These are phyloP conservation scores for Orussus abietinus DNA, from an alignment of 1,140 invertebrate genomes.

Conservation along the genomic window DNA sequence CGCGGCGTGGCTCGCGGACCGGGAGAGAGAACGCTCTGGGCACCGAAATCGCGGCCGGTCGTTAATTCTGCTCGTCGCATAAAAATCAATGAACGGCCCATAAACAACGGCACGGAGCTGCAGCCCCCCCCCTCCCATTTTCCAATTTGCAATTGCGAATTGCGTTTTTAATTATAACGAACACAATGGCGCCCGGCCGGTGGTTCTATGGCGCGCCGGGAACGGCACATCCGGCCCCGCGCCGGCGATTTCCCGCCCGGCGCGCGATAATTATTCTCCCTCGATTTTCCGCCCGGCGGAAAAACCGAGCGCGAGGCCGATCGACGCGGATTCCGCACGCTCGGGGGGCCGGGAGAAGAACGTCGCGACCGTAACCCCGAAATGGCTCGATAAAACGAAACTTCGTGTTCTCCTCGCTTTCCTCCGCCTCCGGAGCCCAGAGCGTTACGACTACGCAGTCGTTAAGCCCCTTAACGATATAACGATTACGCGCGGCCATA, in stretches of 20 bases:
- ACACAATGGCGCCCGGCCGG: conserved; percentile 49
- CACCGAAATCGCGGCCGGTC: conserved; percentile 48
- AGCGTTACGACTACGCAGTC: conserved; percentile 8
- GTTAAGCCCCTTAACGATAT: conserved; percentile 47
- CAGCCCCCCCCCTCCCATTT: conserved; percentile 39
- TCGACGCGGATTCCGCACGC: conserved; percentile 27
- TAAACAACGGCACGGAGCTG: conserved; percentile 46
- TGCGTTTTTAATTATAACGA: conserved; percentile 57
- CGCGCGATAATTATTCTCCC: conserved; percentile 53
- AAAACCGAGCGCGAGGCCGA: conserved; percentile 32
- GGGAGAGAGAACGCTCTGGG: too few relatives aligned
- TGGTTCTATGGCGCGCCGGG: conserved; percentile 20
- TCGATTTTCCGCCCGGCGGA: conserved; percentile 37
- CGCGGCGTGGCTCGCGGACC: background rate
- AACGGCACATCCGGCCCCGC: conserved; percentile 48
- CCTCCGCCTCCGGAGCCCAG: background rate
- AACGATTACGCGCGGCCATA: conserved; percentile 48
- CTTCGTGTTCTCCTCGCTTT: conserved; percentile 3
- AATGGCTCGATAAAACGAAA: conserved; percentile 29
- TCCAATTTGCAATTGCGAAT: conserved; percentile 57
- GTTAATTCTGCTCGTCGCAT: conserved; percentile 52
- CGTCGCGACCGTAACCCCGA: conserved; percentile 12
- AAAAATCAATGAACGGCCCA: conserved; percentile 56
- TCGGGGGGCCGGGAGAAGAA: conserved; percentile 1
- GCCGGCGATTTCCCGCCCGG: conserved; percentile 11